Base-by-base conservation (phyloP, 2,113 vertebrate species). In the Vidua chalybeata region DNA sequence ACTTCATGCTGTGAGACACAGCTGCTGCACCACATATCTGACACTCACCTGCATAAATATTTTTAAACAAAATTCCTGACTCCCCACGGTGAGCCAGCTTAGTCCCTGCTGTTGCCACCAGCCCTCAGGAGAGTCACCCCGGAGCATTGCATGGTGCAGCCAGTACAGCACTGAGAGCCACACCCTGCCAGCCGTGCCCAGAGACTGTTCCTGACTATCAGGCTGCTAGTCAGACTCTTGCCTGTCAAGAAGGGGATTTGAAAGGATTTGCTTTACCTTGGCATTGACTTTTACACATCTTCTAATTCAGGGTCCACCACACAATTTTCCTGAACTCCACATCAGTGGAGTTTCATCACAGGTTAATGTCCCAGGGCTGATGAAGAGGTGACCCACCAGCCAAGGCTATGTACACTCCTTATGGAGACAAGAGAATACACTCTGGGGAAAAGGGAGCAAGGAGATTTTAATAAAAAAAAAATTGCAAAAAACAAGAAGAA, bases 41-140 rank as follows among this genome's bases (percentile, higher is more conserved):
- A 21, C 30, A 27, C 26, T 59, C 0, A 0, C 1, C 1, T 48
- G 62, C 31, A 23, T 48, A 71, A 64, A n/a, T 13, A 80, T 37
- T 48, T 71, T 13, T 14, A 54, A 75, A 41, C 24, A 68, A 41
- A 88, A 85, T 45, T 62, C 31, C 59, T 30, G 33, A 46, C 13
- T 76, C 41, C 39, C 31, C 33, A 37, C 68, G 55, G 30, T 27
- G 33, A 87, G 35, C 31, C 81, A 56, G 5, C 15, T 31, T 13
- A 11, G 26, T 35, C 66, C 39, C 39, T 59, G 28, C 55, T 71
- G 73, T 43, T 13, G n/a, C 18, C 39, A n/a, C 12, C 56, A 83
- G 56, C 41, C 22, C 39, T 37, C 26, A 7, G 22, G 56, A 56
- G 39, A 30, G 48, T 55, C n/a, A 39, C 7, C 11, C 35, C 1